Percentiles rank a stretch among this genome's conserved stretches.
Evolutionary conservation across 2,113 vertebrate species (phyloP).

Genomic region (Propithecus coquereli): DNA sequence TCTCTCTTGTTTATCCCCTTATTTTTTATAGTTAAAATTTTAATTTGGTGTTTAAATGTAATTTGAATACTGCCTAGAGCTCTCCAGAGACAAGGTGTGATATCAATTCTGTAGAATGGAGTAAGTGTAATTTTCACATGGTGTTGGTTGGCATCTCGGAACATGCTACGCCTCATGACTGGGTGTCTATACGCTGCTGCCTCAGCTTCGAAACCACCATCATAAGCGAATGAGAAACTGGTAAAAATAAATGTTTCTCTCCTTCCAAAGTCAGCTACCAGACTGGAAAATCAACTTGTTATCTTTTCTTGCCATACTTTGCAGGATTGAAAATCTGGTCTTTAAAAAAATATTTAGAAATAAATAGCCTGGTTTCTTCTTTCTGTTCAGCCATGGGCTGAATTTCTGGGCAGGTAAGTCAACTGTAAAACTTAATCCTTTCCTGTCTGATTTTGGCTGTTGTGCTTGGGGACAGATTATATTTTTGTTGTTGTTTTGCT

Average conservation of each 20-base stretch:
- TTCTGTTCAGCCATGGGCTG: neutral
- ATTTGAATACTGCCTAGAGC: constrained; percentile 50
- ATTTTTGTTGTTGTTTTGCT: neutral
- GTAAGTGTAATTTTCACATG: neutral
- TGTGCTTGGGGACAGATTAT: constrained; percentile 37
- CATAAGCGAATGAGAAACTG: neutral
- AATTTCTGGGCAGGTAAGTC: constrained; percentile 52
- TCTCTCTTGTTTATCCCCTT: constrained; percentile 53
- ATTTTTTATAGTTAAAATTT: constrained; percentile 71
- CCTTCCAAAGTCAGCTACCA: constrained; percentile 51
- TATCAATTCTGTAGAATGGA: neutral
- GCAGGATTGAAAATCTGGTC: constrained; percentile 50
- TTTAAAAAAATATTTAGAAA: constrained; percentile 33
- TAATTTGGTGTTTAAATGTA: constrained; percentile 68
- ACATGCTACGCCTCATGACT: rapidly evolving
- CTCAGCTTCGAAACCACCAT: neutral
- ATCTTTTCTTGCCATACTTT: constrained; percentile 66
- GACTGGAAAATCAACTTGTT: constrained; percentile 68
- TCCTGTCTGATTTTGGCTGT: constrained; percentile 48
- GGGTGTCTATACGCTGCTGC: neutral
- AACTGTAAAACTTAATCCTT: constrained; percentile 36
- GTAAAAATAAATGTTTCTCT: constrained; percentile 32
- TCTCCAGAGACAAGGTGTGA: constrained; percentile 51
- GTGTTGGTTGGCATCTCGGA: neutral
- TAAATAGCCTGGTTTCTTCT: neutral